Conservation (phyloP, 1,140 invertebrate species). For the Drosophila trapezifrons region DNA sequence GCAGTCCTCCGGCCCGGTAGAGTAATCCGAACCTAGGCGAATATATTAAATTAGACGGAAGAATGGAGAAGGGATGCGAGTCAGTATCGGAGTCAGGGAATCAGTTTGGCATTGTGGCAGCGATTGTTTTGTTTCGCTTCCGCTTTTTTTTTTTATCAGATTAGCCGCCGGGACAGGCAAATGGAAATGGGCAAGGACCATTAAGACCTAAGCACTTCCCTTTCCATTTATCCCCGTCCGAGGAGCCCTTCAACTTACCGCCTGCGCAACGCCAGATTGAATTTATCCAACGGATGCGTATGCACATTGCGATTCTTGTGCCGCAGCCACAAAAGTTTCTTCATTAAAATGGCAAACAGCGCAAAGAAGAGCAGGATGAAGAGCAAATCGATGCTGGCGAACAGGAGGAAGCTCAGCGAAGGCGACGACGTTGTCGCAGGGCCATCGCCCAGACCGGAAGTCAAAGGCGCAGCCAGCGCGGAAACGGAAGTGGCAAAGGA, state of each 20-base stretch:
- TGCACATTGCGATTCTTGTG: slow-evolving; percentile 83
- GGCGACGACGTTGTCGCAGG: slow-evolving; percentile 39
- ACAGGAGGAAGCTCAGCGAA: slow-evolving; percentile 78
- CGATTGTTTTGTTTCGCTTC: slow-evolving; percentile 34
- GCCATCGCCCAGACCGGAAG: slow-evolving; percentile 58
- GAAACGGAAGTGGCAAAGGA: slow-evolving; percentile 25
- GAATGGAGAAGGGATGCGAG: not conserved
- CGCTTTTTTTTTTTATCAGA: slow-evolving; percentile 18
- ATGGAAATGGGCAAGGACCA: slow-evolving; percentile 30
- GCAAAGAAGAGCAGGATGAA: slow-evolving; percentile 81
- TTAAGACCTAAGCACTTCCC: slow-evolving; percentile 26
- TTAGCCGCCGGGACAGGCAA: slow-evolving; percentile 20
- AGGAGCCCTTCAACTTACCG: slow-evolving; percentile 61
- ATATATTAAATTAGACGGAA: slow-evolving; percentile 27
- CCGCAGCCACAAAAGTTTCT: slow-evolving; percentile 84
- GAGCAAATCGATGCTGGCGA: slow-evolving; percentile 79
- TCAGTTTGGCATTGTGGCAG: not conserved
- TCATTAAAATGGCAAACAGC: slow-evolving; percentile 85
- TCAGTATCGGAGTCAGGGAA: not conserved
- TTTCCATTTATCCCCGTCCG: not conserved
- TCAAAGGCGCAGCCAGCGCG: slow-evolving; percentile 54
- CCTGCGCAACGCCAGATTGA: slow-evolving; percentile 75
- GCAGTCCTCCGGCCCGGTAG: slow-evolving; percentile 86
- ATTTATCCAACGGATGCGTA: slow-evolving; percentile 80
- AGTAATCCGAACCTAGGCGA: slow-evolving; percentile 86